Evolutionary conservation across 1,140 invertebrate species (phyloP), one percentile per base, ranked within the genome.

Genomic region (Drosophila littoralis): DNA sequence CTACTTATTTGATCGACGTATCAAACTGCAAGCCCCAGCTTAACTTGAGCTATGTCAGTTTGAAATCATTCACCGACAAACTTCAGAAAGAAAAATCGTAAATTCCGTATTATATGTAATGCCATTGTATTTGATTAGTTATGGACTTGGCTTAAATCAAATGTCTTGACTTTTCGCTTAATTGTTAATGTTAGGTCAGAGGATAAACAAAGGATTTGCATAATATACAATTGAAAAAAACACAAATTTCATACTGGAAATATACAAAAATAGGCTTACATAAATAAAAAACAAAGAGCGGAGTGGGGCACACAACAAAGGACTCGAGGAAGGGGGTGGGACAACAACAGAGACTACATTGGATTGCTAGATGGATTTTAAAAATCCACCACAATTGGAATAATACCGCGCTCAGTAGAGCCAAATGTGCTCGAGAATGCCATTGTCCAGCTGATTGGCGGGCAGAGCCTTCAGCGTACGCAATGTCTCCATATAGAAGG

Each of bases 401-500:
- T 79, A 76, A 55, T 79, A 48, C 38, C 52, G 61, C 54, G 73
- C 68, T 82, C 73, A 86, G 22, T 86, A 84, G 12, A 88, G 54
- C 96, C 96, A 97, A 91, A 97, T 96, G 91, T 96, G 96, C 92
- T 95, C 95, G 93, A 97, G 94, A 86, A 95, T 95, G 85, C 95
- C 94, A 81, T 96, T 94, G 89, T 95, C 94, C 80, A 96, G 92
- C 89, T 96, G 95, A 75, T 95, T 94, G 54, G 94, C 93, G 8
- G 96, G 95, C 81, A 97, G 93, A n/a, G 97, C 95, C 91, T 97
- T 96, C 22, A 98, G 93, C 76, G 96, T 96, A 91, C 96, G 96
- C 72, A 99, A 94, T 77, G 97, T 98, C 93, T 98, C 97, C 70
- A 98, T 94, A 93, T 99, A 99, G 94, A 99, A 99, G 51, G 97